Evolutionary conservation across 2,888 invertebrate species (phyloP).

Genomic region (Pammene fasciana): DNA sequence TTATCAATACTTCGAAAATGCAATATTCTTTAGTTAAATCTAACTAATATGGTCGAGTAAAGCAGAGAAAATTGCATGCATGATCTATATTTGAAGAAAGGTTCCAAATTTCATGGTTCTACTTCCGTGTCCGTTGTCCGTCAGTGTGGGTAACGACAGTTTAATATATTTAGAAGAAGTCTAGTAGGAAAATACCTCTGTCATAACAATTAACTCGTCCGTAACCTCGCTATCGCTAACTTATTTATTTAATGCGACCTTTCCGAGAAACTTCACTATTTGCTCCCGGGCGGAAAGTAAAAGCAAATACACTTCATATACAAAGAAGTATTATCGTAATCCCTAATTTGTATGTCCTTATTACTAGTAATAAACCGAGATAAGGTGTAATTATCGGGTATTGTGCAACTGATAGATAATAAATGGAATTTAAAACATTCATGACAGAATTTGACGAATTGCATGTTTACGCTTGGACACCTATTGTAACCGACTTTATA

Average conservation of each 20-base stretch:
- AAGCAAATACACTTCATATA: conserved; percentile 24
- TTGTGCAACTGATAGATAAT: not conserved
- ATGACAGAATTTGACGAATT: not conserved
- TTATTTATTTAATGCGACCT: conserved; percentile 30
- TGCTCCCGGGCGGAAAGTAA: conserved; percentile 20
- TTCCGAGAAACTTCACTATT: conserved; percentile 30
- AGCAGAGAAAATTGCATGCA: too few species aligned
- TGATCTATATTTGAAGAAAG: too few species aligned
- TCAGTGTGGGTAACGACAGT: too few species aligned
- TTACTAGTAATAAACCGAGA: not conserved
- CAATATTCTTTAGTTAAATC: too few species aligned
- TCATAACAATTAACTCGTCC: conserved; percentile 20
- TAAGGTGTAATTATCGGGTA: conserved; percentile 6
- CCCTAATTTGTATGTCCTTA: conserved; percentile 11
- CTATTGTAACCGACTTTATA: too few species aligned
- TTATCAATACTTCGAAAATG: too few species aligned
- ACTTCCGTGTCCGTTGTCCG: too few species aligned
- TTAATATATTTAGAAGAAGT: too few species aligned
- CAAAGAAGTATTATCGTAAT: conserved; percentile 4
- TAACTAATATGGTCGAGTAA: too few species aligned
- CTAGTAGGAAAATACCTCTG: not conserved
- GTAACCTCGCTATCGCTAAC: conserved; percentile 11
- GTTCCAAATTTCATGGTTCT: too few species aligned
- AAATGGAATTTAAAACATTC: not conserved
- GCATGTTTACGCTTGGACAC: too few species aligned